phyloP scores from a whole-genome alignment of 2,113 vertebrate genomes.

The Hydrochoerus hydrochaeris region DNA sequence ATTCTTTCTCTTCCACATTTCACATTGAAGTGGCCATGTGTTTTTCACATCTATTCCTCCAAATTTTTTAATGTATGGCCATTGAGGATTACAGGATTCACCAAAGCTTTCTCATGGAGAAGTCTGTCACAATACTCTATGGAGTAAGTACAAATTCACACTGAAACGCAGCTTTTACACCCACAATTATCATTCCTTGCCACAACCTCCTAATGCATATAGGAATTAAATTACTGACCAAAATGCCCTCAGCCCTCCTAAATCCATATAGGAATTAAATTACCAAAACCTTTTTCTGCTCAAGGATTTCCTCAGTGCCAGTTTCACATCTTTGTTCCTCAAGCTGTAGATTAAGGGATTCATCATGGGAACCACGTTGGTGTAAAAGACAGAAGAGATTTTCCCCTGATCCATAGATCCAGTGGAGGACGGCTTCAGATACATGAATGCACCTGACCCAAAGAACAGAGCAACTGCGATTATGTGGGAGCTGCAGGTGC shows the following conservation, averaged over 20 bases:
- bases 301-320: neutral
- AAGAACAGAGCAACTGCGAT: neutral
- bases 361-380: neutral
- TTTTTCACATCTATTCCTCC: neutral
- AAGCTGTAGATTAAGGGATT: slow-evolving; percentile 47
- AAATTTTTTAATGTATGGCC: neutral
- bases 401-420: neutral
- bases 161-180: neutral
- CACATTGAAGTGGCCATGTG: neutral
- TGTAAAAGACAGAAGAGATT: slow-evolving; percentile 48
- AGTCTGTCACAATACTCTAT: rapidly evolving
- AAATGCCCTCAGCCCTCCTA: no score
- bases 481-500: neutral
- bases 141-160: neutral
- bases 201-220: neutral
- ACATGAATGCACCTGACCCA: slow-evolving; percentile 28
- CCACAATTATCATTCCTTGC: neutral
- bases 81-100: no score
- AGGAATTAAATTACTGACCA: neutral
- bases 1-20: neutral
- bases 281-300: neutral
- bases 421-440: neutral
- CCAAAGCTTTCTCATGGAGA: neutral
- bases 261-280: rapidly evolving
- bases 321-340: slow-evolving; percentile 55